Conservation (phyloP, 2,888 invertebrate species). For the Emmelina monodactyla region DNA sequence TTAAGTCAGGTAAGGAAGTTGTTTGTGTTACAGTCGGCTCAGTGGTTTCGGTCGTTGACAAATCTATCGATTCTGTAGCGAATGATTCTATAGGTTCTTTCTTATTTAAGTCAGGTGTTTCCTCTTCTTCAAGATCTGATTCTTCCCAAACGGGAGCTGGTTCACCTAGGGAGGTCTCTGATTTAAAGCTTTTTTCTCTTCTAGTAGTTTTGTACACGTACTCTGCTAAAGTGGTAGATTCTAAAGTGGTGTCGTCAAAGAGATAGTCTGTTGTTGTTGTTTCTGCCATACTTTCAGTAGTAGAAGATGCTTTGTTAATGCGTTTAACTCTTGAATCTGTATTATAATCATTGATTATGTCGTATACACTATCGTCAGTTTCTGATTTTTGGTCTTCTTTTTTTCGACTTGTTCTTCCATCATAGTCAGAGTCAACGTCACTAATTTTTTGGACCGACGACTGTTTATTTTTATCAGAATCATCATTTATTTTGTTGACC, state of each 20-base stretch:
- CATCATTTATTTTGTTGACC: neutral
- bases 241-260: constrained; percentile 16
- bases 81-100: no score
- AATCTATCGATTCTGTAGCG: constrained; percentile 8
- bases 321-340: constrained; percentile 42
- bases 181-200: no score
- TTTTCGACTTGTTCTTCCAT: constrained; percentile 36
- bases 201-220: constrained; percentile 44
- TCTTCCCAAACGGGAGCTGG: constrained; percentile 56
- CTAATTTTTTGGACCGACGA: constrained; percentile 29
- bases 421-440: constrained; percentile 52
- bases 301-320: constrained; percentile 26
- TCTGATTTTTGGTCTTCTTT: constrained; percentile 21
- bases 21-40: no score
- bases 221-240: constrained; percentile 41
- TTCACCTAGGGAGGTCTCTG: constrained; percentile 10
- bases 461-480: constrained; percentile 13
- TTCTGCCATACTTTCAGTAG: constrained; percentile 14
- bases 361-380: constrained; percentile 35
- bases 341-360: constrained; percentile 40
- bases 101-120: no score
- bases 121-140: no score
- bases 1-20: no score
- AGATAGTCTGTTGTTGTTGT: constrained; percentile 9
- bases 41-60: neutral